A percentile compares a stretch with the other conserved stretches of the same genome.
Conservation (phyloP, 1,140 invertebrate genomes). For the Drosophila elegans region DNA sequence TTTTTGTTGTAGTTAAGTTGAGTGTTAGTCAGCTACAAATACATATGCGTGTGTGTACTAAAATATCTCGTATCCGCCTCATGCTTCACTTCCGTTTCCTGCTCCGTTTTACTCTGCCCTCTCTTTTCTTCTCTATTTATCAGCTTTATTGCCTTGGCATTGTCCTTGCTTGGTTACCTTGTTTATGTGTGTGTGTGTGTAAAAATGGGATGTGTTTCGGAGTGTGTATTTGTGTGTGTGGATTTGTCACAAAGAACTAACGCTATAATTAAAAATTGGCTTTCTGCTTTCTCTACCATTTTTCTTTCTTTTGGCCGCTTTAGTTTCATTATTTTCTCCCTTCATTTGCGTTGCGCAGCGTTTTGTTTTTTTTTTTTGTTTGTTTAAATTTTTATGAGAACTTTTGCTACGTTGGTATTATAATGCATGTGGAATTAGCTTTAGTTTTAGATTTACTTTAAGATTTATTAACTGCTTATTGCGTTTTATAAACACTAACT, state of each 20-base stretch:
- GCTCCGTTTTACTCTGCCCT: background rate
- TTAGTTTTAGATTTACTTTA: slow-evolving; percentile 37
- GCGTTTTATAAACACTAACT: slow-evolving; percentile 83
- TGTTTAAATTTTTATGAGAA: slow-evolving; percentile 54
- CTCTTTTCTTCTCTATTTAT: background rate
- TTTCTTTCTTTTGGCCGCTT: slow-evolving; percentile 70
- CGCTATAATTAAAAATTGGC: slow-evolving; percentile 67
- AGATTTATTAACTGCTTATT: slow-evolving; percentile 73
- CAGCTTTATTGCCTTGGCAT: slow-evolving; percentile 48
- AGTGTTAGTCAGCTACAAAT: slow-evolving; percentile 42
- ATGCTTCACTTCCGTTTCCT: slow-evolving; percentile 33
- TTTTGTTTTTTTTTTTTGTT: slow-evolving; percentile 22
- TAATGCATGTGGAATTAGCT: slow-evolving; percentile 44
- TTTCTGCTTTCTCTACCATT: slow-evolving; percentile 32
- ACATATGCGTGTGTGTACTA: slow-evolving; percentile 43
- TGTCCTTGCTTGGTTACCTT: slow-evolving; percentile 34
- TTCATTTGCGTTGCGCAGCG: slow-evolving; percentile 24
- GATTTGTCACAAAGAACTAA: slow-evolving; percentile 59
- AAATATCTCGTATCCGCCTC: slow-evolving; percentile 50
- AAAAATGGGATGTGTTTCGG: background rate
- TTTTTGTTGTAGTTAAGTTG: slow-evolving; percentile 35
- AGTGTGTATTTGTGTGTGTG: slow-evolving; percentile 7
- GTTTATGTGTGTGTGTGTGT: slow-evolving; percentile 5
- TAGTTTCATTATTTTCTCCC: slow-evolving; percentile 64
- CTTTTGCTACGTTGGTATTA: slow-evolving; percentile 67